Evolutionary conservation across 2,888 invertebrate genomes (phyloP).

Genomic region (Balanococcus diminutus): DNA sequence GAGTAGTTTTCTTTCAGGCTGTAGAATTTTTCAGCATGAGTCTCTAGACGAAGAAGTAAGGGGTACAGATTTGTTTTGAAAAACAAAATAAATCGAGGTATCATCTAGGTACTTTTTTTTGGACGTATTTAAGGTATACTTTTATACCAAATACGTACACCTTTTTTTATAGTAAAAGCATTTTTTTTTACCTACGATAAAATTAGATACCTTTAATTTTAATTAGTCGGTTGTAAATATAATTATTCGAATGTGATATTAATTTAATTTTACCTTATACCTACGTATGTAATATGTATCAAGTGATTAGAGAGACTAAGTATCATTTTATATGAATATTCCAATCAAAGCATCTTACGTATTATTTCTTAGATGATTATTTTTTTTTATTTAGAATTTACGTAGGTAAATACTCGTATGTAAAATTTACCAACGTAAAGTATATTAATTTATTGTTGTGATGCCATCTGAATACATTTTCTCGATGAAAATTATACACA

Average conservation of each 20-base stretch:
- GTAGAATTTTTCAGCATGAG: not conserved
- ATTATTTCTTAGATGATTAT: not conserved
- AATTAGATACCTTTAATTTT: not conserved
- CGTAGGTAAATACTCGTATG: too few species aligned
- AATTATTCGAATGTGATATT: conserved; percentile 53
- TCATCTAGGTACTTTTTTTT: not conserved
- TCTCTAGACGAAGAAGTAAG: too few species aligned
- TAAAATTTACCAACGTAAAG: not conserved
- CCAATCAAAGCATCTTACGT: conserved; percentile 46
- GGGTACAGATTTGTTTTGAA: not conserved
- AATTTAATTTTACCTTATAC: conserved; percentile 38
- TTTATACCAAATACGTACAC: not conserved
- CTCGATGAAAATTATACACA: not conserved
- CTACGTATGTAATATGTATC: not conserved
- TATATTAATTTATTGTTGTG: conserved; percentile 45
- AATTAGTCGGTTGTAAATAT: not conserved
- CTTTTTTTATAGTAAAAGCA: not conserved
- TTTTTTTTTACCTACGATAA: not conserved
- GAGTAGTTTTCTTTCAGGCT: not conserved
- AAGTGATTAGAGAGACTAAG: conserved; percentile 36
- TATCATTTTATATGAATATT: not conserved
- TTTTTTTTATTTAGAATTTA: not conserved
- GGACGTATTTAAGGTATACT: not conserved
- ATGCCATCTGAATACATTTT: conserved; percentile 10
- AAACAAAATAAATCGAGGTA: not conserved